Percentiles rank a stretch among this genome's conserved stretches.
Conservation (phyloP, 2,113 vertebrate genomes). For the Rhombomys opimus region DNA sequence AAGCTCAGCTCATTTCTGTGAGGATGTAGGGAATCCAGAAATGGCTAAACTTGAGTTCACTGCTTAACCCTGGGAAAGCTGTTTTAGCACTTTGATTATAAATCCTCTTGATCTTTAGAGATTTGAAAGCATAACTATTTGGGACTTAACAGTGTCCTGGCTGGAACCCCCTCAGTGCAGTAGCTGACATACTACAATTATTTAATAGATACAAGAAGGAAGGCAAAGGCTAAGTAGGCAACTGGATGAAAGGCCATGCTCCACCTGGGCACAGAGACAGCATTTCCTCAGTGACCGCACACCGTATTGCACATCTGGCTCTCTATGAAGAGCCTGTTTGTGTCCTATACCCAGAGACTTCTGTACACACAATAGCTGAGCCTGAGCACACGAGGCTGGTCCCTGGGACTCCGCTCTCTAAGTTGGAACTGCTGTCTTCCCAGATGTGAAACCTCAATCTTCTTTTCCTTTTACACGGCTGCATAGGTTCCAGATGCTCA, state of each 20-base stretch:
- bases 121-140: not conserved
- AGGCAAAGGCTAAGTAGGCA: not conserved
- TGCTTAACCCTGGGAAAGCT: not conserved
- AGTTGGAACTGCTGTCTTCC: not conserved
- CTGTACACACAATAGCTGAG: not conserved
- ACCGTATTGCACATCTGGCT: not conserved
- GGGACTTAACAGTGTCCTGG: not conserved
- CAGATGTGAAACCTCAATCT: not conserved
- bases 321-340: not conserved
- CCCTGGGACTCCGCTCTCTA: not conserved
- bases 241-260: not conserved
- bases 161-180: not conserved
- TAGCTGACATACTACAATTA: not conserved
- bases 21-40: not conserved
- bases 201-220: constrained; percentile 15
- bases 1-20: not conserved
- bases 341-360: not conserved
- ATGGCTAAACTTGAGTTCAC: not conserved
- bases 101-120: constrained; percentile 6
- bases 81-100: not conserved
- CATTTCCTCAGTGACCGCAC: not conserved
- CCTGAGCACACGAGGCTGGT: not conserved
- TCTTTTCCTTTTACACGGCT: not conserved
- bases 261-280: not conserved
- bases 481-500: not conserved